phyloP scores from a whole-genome alignment of 2,797 vertebrate genomes.

The Sebastes melanostomus region DNA sequence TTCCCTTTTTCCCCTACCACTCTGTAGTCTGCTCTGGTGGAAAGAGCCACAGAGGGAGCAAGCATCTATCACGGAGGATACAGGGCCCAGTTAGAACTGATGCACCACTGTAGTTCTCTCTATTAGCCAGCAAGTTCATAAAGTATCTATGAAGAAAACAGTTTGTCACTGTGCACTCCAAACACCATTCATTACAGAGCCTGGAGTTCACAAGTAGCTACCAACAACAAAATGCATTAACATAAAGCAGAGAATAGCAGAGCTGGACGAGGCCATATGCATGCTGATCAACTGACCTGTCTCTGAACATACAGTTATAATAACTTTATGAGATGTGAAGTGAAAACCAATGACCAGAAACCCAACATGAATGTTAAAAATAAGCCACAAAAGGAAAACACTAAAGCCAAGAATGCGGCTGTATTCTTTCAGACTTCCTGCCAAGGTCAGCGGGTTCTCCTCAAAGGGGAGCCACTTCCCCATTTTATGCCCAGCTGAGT shows the following conservation, averaged over 20 bases:
- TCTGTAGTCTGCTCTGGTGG: constrained; percentile 16
- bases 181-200: constrained; percentile 6
- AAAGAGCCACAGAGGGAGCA: constrained; percentile 41
- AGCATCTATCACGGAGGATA: constrained; percentile 45
- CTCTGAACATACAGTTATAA: constrained; percentile 9
- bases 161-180: constrained; percentile 35
- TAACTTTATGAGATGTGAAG: constrained; percentile 35
- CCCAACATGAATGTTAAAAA: constrained; percentile 51
- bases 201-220: background rate
- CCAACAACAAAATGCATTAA: background rate
- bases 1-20: constrained; percentile 14
- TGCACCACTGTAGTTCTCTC: constrained; percentile 22
- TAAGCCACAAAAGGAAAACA: constrained; percentile 54
- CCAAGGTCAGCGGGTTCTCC: constrained; percentile 74
- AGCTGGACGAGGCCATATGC: background rate
- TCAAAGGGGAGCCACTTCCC: constrained; percentile 72
- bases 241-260: constrained; percentile 2
- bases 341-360: constrained; percentile 29
- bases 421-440: constrained; percentile 65
- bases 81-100: constrained; percentile 23
- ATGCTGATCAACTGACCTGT: constrained; percentile 10
- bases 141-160: constrained; percentile 44
- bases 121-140: constrained; percentile 45
- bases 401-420: constrained; percentile 40
- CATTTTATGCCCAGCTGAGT: constrained; percentile 71